Evolutionary conservation across 2,113 vertebrate genomes (phyloP), one percentile per base, ranked within the genome.

Genomic region (Protobothrops flavoviridis): DNA sequence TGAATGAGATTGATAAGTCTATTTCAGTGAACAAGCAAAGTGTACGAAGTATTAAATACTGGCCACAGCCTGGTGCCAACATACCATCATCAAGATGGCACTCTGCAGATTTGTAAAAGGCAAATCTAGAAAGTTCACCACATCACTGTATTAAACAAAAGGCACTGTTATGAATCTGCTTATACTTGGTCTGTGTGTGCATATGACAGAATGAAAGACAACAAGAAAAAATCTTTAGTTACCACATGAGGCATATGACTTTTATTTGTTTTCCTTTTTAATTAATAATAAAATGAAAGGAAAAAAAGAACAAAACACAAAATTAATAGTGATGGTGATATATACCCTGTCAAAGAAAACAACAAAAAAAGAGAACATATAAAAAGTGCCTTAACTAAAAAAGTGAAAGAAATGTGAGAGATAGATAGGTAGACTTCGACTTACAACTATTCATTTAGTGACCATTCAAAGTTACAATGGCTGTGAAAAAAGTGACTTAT

Each of bases 111-210:
- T 39, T 81, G n/a, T 17, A 81, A 39, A 81, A 93, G 59, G 92
- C 89, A 93, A 94, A 94, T 92, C 6, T 21, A 92, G 95, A 96
- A 95, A 59, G 9, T 69, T 95, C 91, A 93, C 24, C 88, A 93
- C 90, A 50, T 56, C 55, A 52, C 92, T 26, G 93, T 9, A 48
- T 52, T 92, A 24, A 92, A 48, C 93, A 91, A 93, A 92, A 95
- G 92, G 92, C 13, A 8, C 43, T 20, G 0, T 61, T 21, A 21
- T 5, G 1, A 24, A 5, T n/a, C 5, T 93, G 94, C 59, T 94
- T 94, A 61, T n/a, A 12, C 26, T 0, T 81, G 74, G 91, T 93
- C 94, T 52, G 2, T 29, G 85, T 52, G 85, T 87, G 45, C 2
- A 94, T 96, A 95, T 93, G 53, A 95, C 93, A 88, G 95, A 92